phyloP scores from a whole-genome alignment of 64 coral and sea anemone genomes.

The Exaiptasia diaphana region DNA sequence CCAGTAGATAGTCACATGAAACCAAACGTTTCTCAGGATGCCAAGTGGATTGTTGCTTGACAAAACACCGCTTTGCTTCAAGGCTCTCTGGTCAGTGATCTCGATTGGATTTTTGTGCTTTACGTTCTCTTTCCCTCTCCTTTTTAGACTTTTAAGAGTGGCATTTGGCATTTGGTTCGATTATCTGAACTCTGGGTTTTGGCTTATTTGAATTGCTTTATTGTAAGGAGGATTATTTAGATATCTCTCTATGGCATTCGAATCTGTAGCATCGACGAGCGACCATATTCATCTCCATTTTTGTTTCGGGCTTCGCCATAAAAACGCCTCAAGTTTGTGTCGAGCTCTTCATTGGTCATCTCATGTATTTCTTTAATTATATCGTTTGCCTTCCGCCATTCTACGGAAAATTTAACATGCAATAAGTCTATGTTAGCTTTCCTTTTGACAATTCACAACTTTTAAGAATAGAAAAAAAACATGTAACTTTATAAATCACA shows the following conservation, averaged over 20 bases:
- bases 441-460: neutral
- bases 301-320: slow-evolving; percentile 19
- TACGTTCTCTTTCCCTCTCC: slow-evolving; percentile 29
- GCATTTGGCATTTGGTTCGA: slow-evolving; percentile 47
- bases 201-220: slow-evolving; percentile 23
- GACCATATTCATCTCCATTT: slow-evolving; percentile 22
- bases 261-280: slow-evolving; percentile 2
- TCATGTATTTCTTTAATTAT: neutral
- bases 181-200: slow-evolving; percentile 22
- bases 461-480: neutral
- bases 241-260: slow-evolving; percentile 50
- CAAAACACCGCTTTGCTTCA: slow-evolving; percentile 27
- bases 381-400: neutral
- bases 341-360: neutral
- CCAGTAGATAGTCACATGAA: slow-evolving; percentile 49
- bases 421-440: neutral
- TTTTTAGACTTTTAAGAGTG: slow-evolving; percentile 44
- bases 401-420: neutral
- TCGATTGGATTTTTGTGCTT: slow-evolving; percentile 34
- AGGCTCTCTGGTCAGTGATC: slow-evolving; percentile 5
- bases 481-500: neutral
- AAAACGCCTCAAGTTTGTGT: neutral
- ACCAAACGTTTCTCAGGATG: slow-evolving; percentile 56
- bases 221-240: slow-evolving; percentile 50
- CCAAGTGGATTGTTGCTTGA: neutral